Evolutionary conservation across 2,113 vertebrate species (phyloP).

Genomic region (Muntiacus reevesi): DNA sequence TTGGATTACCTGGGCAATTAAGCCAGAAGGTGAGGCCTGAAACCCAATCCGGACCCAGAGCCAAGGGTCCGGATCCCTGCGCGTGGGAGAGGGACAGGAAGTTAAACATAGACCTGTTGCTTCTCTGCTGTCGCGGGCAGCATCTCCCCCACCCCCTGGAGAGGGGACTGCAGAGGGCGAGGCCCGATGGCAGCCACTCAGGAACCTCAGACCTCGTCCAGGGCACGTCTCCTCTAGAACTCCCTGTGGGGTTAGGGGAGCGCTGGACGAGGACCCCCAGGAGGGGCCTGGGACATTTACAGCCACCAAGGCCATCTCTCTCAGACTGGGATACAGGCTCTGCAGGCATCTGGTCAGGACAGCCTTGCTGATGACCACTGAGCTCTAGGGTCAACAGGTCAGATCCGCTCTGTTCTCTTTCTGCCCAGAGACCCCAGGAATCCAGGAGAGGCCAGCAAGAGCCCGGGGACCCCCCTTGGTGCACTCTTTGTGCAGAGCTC

Average conservation of each 20-base stretch:
- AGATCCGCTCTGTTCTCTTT: neutral
- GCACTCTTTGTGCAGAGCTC: neutral
- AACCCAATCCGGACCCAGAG: neutral
- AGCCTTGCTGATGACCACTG: neutral
- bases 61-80: neutral
- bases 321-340: neutral
- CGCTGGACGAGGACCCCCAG: neutral
- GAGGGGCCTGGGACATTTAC: neutral
- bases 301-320: too few relatives aligned
- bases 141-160: neutral
- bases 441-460: neutral
- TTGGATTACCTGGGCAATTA: conserved; percentile 34
- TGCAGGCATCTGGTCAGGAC: neutral
- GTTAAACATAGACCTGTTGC: neutral
- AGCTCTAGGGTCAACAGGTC: neutral
- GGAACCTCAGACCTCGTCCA: neutral
- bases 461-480: neutral
- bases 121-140: fast-evolving
- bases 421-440: neutral
- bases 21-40: conserved; percentile 34
- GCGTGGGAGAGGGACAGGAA: neutral
- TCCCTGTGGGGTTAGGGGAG: fast-evolving
- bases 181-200: neutral
- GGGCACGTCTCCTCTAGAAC: neutral
- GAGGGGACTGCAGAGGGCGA: neutral